Conservation (phyloP, 1,140 invertebrate genomes). For the Leptestheria dahalacensis region DNA sequence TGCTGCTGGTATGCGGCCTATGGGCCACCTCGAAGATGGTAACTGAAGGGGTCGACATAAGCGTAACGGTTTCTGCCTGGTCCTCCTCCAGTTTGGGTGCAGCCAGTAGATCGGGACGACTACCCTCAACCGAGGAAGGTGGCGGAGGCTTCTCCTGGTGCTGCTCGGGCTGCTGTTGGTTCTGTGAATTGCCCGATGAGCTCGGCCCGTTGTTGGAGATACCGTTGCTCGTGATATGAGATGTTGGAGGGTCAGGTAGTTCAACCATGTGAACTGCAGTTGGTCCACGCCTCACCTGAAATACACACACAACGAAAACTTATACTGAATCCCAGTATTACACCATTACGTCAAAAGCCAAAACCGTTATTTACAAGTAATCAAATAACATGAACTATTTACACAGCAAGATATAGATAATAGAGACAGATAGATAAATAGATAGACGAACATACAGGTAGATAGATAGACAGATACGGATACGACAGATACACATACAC, state of each 20-base stretch:
- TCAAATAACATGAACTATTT: neutral
- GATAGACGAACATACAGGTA: too few relatives aligned
- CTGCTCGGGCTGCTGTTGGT: neutral
- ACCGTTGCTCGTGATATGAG: neutral
- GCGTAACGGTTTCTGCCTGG: neutral
- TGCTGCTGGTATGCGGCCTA: neutral
- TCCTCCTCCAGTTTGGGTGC: conserved; percentile 1
- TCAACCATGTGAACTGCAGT: conserved; percentile 15
- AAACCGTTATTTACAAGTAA: too few relatives aligned
- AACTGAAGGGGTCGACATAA: conserved; percentile 11
- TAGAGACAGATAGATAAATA: too few relatives aligned
- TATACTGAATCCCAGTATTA: too few relatives aligned
- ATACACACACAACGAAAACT: neutral
- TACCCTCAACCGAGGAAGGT: neutral
- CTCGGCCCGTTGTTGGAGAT: neutral
- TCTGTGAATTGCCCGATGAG: neutral
- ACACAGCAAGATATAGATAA: neutral
- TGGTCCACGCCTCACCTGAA: neutral
- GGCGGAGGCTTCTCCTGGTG: neutral
- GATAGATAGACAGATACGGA: too few relatives aligned
- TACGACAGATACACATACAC: too few relatives aligned
- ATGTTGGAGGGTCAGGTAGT: neutral
- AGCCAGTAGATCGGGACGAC: neutral
- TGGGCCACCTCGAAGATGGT: conserved; percentile 15
- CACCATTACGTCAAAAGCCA: too few relatives aligned